Conservation (phyloP, 2,113 vertebrate species). For the Trichomycterus rosablanca region DNA sequence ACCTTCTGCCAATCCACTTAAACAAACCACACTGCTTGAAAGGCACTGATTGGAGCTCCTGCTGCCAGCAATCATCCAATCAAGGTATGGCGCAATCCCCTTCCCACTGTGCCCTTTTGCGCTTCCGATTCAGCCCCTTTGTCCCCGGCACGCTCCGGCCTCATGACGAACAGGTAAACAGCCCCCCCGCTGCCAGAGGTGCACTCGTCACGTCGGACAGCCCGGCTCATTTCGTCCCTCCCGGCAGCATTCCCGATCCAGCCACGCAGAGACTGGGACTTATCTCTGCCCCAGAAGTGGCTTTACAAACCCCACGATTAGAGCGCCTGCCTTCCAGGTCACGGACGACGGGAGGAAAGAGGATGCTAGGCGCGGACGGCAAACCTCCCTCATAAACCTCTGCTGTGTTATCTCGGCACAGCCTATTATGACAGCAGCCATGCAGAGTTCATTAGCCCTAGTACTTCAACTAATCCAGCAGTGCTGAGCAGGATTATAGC, state of each 20-base stretch:
- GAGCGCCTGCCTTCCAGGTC: slow-evolving; percentile 41
- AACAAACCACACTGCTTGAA: slow-evolving; percentile 42
- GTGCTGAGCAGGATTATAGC: slow-evolving; percentile 43
- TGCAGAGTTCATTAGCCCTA: slow-evolving; percentile 44
- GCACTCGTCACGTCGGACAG: slow-evolving; percentile 32
- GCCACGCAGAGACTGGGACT: slow-evolving; percentile 32
- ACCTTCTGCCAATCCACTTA: slow-evolving; percentile 47
- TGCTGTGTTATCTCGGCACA: slow-evolving; percentile 29
- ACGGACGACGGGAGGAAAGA: slow-evolving; percentile 27
- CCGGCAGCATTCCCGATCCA: slow-evolving; percentile 24
- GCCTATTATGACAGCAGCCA: slow-evolving; percentile 40
- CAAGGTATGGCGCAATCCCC: slow-evolving; percentile 44
- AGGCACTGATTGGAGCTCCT: slow-evolving; percentile 53
- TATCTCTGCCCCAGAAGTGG: slow-evolving; percentile 37
- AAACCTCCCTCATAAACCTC: slow-evolving; percentile 27
- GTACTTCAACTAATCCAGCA: slow-evolving; percentile 40
- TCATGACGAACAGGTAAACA: slow-evolving; percentile 38
- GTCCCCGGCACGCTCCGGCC: slow-evolving; percentile 24
- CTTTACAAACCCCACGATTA: slow-evolving; percentile 38
- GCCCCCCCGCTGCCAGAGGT: slow-evolving; percentile 20
- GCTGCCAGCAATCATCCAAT: slow-evolving; percentile 57
- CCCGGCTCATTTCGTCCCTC: slow-evolving; percentile 46
- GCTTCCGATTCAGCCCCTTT: slow-evolving; percentile 35
- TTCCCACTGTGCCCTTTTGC: slow-evolving; percentile 45
- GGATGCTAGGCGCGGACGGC: slow-evolving; percentile 31